These are phyloP conservation scores for Spodoptera picta DNA, from an alignment of 2,888 invertebrate genomes.

Conservation along the genomic window DNA sequence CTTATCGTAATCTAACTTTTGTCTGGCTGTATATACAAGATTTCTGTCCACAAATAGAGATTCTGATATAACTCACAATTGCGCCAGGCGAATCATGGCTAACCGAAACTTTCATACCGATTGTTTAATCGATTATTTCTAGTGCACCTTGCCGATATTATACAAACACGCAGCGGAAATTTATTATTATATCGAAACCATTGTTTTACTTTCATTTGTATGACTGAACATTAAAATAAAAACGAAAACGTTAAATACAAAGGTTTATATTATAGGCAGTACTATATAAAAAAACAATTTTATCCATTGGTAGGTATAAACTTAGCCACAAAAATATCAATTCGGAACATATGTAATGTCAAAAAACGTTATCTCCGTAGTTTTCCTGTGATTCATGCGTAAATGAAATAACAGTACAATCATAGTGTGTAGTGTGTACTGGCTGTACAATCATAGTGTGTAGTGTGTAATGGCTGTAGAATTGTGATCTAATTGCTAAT, in stretches of 20 bases:
- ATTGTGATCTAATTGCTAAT: slow-evolving; percentile 44
- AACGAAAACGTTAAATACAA: slow-evolving; percentile 1
- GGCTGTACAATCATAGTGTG: slow-evolving; percentile 13
- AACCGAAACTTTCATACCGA: slow-evolving; percentile 27
- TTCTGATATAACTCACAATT: slow-evolving; percentile 10
- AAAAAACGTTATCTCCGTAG: slow-evolving; percentile 26
- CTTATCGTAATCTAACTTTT: not conserved
- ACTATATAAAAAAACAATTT: too few species aligned
- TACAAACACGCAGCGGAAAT: slow-evolving; percentile 26
- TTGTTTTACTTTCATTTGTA: slow-evolving; percentile 10
- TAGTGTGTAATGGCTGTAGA: slow-evolving; percentile 17
- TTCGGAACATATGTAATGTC: slow-evolving; percentile 7
- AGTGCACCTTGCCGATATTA: slow-evolving; percentile 23
- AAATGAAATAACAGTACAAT: slow-evolving; percentile 25
- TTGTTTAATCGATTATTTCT: slow-evolving; percentile 41
- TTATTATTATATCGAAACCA: not conserved
- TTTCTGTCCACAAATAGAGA: too few species aligned
- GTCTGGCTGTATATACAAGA: too few species aligned
- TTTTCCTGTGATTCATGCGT: slow-evolving; percentile 36
- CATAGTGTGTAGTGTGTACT: slow-evolving; percentile 19
- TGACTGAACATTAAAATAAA: slow-evolving; percentile 8
- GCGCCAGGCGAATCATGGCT: slow-evolving; percentile 14
- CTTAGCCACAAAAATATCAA: not conserved
- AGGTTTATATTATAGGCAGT: too few species aligned
- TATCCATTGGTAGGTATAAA: too few species aligned